Evolutionary conservation across 2,113 vertebrate species (phyloP).

Genomic region (Herpailurus yagouaroundi): DNA sequence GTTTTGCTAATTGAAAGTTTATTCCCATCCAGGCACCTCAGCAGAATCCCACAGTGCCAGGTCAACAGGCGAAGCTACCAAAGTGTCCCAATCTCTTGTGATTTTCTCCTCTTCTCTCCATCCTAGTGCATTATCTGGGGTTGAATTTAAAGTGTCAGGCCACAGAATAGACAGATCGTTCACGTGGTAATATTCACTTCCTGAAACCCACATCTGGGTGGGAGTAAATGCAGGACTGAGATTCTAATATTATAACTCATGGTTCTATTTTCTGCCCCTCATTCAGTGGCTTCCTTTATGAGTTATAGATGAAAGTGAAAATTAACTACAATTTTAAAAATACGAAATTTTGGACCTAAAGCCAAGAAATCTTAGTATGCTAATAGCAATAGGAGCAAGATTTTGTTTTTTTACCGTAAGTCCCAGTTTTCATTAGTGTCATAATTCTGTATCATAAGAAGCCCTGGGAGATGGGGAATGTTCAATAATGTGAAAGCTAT

Average conservation of each 20-base stretch:
- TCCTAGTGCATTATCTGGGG: background rate
- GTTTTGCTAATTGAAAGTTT: background rate
- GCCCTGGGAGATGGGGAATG: background rate
- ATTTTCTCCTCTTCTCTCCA: background rate
- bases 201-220: conserved; percentile 13
- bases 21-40: background rate
- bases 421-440: background rate
- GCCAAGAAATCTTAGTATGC: conserved; percentile 3
- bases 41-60: background rate
- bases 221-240: background rate
- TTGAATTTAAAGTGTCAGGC: background rate
- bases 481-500: background rate
- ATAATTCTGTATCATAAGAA: conserved; percentile 30
- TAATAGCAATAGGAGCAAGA: background rate
- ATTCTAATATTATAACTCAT: conserved; percentile 17
- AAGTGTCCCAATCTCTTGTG: background rate
- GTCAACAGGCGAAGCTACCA: background rate
- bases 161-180: background rate
- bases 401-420: background rate
- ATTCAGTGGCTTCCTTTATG: background rate
- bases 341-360: background rate
- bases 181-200: background rate
- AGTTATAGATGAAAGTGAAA: conserved; percentile 18
- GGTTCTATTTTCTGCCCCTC: background rate
- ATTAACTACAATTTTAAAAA: background rate